phyloP scores from a whole-genome alignment of 2,113 vertebrate genomes.

The Arothron firmamentum region DNA sequence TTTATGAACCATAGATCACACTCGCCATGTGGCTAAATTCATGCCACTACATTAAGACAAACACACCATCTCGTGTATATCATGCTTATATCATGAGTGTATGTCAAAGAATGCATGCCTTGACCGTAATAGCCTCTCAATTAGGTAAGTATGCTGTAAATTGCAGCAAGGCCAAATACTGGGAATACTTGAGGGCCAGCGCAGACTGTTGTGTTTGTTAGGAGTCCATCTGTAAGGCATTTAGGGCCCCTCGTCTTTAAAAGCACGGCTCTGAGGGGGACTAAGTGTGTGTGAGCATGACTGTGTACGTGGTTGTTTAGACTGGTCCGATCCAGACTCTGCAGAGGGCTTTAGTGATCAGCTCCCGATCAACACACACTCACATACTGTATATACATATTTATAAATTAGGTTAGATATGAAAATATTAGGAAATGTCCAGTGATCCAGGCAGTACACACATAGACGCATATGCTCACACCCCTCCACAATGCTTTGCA shows the following conservation, averaged over 20 bases:
- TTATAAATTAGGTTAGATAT: slow-evolving; percentile 18
- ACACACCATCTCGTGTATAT: slow-evolving; percentile 34
- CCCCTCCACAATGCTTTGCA: not conserved
- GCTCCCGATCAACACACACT: slow-evolving; percentile 49
- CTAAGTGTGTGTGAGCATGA: slow-evolving; percentile 21
- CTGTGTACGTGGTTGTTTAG: slow-evolving; percentile 46
- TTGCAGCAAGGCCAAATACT: slow-evolving; percentile 71
- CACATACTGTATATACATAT: slow-evolving; percentile 25
- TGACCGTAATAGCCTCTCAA: slow-evolving; percentile 69
- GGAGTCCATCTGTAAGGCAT: slow-evolving; percentile 73
- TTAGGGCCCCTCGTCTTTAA: slow-evolving; percentile 65
- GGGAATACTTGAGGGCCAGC: slow-evolving; percentile 64
- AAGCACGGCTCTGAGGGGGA: slow-evolving; percentile 52
- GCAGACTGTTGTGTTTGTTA: slow-evolving; percentile 67
- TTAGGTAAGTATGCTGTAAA: slow-evolving; percentile 73
- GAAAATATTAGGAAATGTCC: too few relatives aligned
- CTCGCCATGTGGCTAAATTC: slow-evolving; percentile 39
- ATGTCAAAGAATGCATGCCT: slow-evolving; percentile 50
- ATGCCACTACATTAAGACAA: slow-evolving; percentile 34
- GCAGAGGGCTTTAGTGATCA: slow-evolving; percentile 35
- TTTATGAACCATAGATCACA: slow-evolving; percentile 48
- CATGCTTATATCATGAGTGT: slow-evolving; percentile 40
- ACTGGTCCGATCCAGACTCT: slow-evolving; percentile 40
- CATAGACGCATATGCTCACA: slow-evolving; percentile 2
- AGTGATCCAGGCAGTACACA: not conserved